phyloP scores from a whole-genome alignment of 2,888 invertebrate genomes.

The Drosophila quinaria region DNA sequence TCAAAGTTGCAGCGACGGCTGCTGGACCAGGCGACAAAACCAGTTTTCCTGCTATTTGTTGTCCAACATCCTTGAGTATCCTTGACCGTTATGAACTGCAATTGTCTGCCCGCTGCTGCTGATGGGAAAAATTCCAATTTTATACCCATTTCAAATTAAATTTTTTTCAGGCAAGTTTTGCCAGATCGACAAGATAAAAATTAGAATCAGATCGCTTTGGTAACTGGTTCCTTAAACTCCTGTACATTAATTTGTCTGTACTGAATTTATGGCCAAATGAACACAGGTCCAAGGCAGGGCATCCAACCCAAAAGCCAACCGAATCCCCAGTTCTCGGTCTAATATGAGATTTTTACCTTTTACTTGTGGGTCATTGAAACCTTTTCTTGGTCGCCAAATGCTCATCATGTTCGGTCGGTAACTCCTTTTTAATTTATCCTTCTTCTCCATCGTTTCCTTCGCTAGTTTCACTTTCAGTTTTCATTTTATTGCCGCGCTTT shows the following conservation, averaged over 20 bases:
- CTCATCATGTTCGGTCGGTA: constrained; percentile 30
- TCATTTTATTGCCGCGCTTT: constrained; percentile 49
- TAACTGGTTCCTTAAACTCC: constrained; percentile 52
- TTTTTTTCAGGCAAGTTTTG: constrained; percentile 21
- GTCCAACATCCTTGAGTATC: constrained; percentile 65
- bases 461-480: constrained; percentile 56
- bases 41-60: constrained; percentile 29
- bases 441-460: constrained; percentile 33
- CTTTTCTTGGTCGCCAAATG: constrained; percentile 32
- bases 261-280: constrained; percentile 58
- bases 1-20: constrained; percentile 65
- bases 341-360: constrained; percentile 6
- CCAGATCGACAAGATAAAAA: constrained; percentile 29
- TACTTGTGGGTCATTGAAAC: constrained; percentile 35
- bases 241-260: constrained; percentile 60
- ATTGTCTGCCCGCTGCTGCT: constrained; percentile 44
- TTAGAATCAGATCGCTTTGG: constrained; percentile 30
- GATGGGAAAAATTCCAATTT: constrained; percentile 70
- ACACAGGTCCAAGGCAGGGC: constrained; percentile 62
- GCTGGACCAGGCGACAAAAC: constrained; percentile 68
- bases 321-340: constrained; percentile 23
- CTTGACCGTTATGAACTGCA: constrained; percentile 84
- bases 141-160: constrained; percentile 49
- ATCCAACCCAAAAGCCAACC: constrained; percentile 21
- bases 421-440: constrained; percentile 19